Conservation (phyloP, 2,888 invertebrate genomes). For the Plusia festucae region DNA sequence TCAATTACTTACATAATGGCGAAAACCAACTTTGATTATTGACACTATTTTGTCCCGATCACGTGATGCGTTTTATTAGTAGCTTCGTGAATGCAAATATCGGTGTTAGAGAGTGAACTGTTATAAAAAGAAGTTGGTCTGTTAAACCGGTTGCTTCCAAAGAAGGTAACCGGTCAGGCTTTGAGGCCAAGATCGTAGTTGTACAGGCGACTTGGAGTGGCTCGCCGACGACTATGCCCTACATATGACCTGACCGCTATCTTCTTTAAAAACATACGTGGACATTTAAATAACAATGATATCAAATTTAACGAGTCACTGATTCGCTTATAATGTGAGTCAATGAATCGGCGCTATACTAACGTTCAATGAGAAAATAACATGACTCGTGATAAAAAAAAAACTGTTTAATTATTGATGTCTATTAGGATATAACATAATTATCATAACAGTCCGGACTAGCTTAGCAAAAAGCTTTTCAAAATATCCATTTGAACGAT, state of each 20-base stretch:
- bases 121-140: conserved; percentile 74
- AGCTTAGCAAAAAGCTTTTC: background rate
- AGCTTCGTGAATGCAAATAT: conserved; percentile 65
- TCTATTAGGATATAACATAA: background rate
- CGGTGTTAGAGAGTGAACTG: conserved; percentile 73
- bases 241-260: conserved; percentile 73
- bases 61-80: conserved; percentile 45
- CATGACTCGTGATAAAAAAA: background rate
- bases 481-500: too few relatives aligned
- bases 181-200: conserved; percentile 81
- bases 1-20: conserved; percentile 60
- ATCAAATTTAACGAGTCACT: conserved; percentile 55
- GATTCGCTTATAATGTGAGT: conserved; percentile 34
- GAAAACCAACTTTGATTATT: conserved; percentile 60
- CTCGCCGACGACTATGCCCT: conserved; percentile 67
- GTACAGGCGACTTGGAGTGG: conserved; percentile 59
- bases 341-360: conserved; percentile 27
- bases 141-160: conserved; percentile 84
- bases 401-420: background rate
- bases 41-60: conserved; percentile 50
- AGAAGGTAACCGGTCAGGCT: conserved; percentile 84
- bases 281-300: conserved; percentile 42
- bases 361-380: conserved; percentile 22
- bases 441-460: background rate
- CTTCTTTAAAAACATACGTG: conserved; percentile 42